Conservation (phyloP, 2,113 vertebrate genomes). For the Sakesphorus luctuosus region DNA sequence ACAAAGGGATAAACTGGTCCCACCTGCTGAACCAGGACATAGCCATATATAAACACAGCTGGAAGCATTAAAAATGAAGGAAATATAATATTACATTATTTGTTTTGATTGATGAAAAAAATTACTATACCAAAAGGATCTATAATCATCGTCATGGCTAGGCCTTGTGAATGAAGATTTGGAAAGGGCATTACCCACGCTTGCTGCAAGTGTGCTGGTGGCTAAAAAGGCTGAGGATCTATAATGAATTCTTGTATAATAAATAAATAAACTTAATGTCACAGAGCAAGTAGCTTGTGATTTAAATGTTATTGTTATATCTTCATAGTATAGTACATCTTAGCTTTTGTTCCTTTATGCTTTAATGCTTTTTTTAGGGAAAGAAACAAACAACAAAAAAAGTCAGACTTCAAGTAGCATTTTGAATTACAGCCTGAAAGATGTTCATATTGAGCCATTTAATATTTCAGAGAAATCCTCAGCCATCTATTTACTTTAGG, state of each 20-base stretch:
- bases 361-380: background rate
- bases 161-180: too few relatives aligned
- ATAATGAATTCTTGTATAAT: background rate
- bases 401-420: background rate
- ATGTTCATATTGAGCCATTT: background rate
- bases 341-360: background rate
- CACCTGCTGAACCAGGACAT: too few relatives aligned
- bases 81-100: background rate
- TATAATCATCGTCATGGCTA: background rate
- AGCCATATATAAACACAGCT: background rate
- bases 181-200: too few relatives aligned
- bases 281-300: background rate
- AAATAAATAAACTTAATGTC: background rate
- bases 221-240: background rate
- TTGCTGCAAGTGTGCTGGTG: too few relatives aligned
- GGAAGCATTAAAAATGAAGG: slow-evolving; percentile 7
- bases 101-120: background rate
- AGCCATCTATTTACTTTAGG: slow-evolving; percentile 23
- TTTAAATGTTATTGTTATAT: background rate
- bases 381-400: background rate
- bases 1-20: too few relatives aligned
- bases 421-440: slow-evolving; percentile 1
- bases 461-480: slow-evolving; percentile 27
- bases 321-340: background rate
- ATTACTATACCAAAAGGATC: background rate